phyloP scores from a whole-genome alignment of 2,888 invertebrate genomes.

The Teleogryllus oceanicus region DNA sequence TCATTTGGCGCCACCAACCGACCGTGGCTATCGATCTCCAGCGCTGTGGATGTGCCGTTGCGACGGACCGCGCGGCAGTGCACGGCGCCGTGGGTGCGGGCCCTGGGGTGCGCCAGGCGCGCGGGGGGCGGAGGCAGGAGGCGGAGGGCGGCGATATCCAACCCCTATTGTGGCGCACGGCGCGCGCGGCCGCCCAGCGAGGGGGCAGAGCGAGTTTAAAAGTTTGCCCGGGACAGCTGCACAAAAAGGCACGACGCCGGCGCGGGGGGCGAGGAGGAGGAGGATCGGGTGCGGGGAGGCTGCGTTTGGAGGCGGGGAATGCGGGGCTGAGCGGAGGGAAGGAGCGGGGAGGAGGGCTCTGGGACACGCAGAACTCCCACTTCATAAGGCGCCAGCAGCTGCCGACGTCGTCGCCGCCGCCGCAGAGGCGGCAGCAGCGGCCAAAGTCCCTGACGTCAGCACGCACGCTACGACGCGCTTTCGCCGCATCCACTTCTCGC shows the following conservation, averaged over 20 bases:
- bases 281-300: too few relatives aligned
- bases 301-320: neutral
- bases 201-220: neutral
- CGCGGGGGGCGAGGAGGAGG: neutral
- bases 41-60: too few relatives aligned
- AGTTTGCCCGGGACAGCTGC: neutral
- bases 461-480: too few relatives aligned
- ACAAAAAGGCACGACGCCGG: neutral
- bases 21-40: too few relatives aligned
- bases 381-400: constrained; percentile 1
- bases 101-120: too few relatives aligned
- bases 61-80: too few relatives aligned
- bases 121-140: neutral
- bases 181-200: neutral
- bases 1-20: too few relatives aligned
- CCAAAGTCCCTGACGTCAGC: too few relatives aligned
- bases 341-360: neutral
- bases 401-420: neutral
- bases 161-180: neutral
- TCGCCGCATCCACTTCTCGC: too few relatives aligned
- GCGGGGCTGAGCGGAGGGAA: neutral
- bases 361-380: neutral
- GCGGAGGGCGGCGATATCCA: neutral
- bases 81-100: too few relatives aligned
- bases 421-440: too few relatives aligned